Percentiles rank a stretch among this genome's conserved stretches.
These are phyloP conservation scores for Menidia menidia DNA, from an alignment of 2,797 vertebrate species.

Conservation along the genomic window DNA sequence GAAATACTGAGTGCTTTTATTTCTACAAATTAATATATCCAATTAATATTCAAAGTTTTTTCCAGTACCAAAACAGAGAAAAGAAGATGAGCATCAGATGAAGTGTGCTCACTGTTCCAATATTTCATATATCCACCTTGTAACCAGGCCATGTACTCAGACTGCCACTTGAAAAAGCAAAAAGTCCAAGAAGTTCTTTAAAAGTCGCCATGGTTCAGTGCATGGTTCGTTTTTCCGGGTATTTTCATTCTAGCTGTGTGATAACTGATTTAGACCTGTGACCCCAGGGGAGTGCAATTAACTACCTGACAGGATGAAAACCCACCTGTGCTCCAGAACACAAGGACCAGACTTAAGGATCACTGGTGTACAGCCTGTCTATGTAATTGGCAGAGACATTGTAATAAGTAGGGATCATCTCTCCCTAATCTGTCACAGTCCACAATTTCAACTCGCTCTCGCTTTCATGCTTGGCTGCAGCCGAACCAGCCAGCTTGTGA, in stretches of 20 bases:
- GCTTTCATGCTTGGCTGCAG: constrained; percentile 61
- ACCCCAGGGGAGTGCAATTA: constrained; percentile 62
- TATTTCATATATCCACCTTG: constrained; percentile 20
- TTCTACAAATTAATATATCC: neutral
- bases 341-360: constrained; percentile 64
- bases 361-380: constrained; percentile 62
- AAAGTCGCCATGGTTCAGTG: constrained; percentile 39
- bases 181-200: constrained; percentile 49
- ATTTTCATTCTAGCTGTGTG: constrained; percentile 49
- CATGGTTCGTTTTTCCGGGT: constrained; percentile 38
- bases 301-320: constrained; percentile 58
- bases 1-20: no score
- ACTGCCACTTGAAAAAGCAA: constrained; percentile 36
- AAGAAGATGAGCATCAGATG: neutral
- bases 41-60: neutral
- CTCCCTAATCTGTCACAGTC: constrained; percentile 75
- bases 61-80: constrained; percentile 13
- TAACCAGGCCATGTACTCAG: constrained; percentile 22
- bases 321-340: constrained; percentile 52
- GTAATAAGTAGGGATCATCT: constrained; percentile 79
- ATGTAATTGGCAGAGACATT: constrained; percentile 76
- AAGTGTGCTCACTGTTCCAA: constrained; percentile 6
- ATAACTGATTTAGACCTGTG: constrained; percentile 45
- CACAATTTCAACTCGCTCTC: constrained; percentile 64
- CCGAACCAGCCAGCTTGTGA: constrained; percentile 37